These are phyloP conservation scores for Hydriomena furcata DNA, from an alignment of 2,888 invertebrate genomes.

Conservation along the genomic window DNA sequence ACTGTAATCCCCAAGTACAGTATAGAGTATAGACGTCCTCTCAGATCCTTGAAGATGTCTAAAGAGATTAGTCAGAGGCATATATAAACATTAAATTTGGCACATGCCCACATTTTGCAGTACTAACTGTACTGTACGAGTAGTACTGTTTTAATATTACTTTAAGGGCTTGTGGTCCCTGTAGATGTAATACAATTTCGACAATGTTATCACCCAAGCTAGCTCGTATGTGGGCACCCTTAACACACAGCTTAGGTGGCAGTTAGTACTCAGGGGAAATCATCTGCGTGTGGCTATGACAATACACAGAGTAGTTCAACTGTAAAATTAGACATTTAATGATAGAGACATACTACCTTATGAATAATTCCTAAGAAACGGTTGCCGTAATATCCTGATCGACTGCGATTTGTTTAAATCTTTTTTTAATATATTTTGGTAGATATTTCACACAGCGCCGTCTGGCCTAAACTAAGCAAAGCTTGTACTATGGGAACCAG, in stretches of 20 bases:
- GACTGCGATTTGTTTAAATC: too few species aligned
- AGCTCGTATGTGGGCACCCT: slow-evolving; percentile 19
- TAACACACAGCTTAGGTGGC: slow-evolving; percentile 1
- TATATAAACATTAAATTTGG: too few species aligned
- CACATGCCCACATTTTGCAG: too few species aligned
- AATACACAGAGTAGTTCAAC: slow-evolving; percentile 25
- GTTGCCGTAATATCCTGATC: neutral
- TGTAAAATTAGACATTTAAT: slow-evolving; percentile 34
- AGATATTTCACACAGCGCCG: too few species aligned
- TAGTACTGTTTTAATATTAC: neutral
- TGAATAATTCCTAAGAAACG: neutral
- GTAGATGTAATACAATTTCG: slow-evolving; percentile 12
- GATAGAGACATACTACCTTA: slow-evolving; percentile 5
- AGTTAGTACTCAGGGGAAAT: slow-evolving; percentile 28
- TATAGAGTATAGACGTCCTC: too few species aligned
- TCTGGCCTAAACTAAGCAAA: too few species aligned
- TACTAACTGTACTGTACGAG: too few species aligned
- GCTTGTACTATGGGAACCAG: too few species aligned
- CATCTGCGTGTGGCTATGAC: slow-evolving; percentile 24
- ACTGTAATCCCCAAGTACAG: too few species aligned
- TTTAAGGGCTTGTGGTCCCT: neutral
- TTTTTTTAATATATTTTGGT: too few species aligned
- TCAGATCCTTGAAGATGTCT: too few species aligned
- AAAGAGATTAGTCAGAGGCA: too few species aligned
- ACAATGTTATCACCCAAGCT: slow-evolving; percentile 7